These are phyloP conservation scores for Idris sp. DNA, from an alignment of 1,140 invertebrate species.

Conservation along the genomic window DNA sequence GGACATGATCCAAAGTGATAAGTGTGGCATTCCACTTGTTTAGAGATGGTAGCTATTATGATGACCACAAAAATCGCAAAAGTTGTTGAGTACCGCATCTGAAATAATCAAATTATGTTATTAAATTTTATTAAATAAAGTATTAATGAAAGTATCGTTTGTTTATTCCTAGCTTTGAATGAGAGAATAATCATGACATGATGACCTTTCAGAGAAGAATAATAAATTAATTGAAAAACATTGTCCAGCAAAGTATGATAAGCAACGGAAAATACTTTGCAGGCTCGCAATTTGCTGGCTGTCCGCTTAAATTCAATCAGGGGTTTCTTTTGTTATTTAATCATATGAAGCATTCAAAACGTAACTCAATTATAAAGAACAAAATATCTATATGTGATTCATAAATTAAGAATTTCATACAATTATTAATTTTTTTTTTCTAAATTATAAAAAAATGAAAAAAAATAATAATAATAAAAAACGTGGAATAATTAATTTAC, in stretches of 20 bases:
- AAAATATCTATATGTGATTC: too few species aligned
- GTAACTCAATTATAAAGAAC: slow-evolving; percentile 48
- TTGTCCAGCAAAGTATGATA: slow-evolving; percentile 18
- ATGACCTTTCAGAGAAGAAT: slow-evolving; percentile 5
- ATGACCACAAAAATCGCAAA: slow-evolving; percentile 58
- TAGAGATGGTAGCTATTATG: slow-evolving; percentile 53
- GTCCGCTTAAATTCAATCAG: slow-evolving; percentile 43
- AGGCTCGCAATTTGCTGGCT: slow-evolving; percentile 17
- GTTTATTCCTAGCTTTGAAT: too few species aligned
- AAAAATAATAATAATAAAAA: too few species aligned
- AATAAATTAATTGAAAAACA: slow-evolving; percentile 16
- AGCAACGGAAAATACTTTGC: slow-evolving; percentile 10
- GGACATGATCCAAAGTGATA: slow-evolving; percentile 88
- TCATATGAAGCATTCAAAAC: slow-evolving; percentile 28
- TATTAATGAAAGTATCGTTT: too few species aligned
- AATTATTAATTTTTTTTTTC: too few species aligned
- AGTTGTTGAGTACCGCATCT: slow-evolving; percentile 66
- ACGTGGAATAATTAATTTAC: too few species aligned
- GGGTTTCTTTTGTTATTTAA: slow-evolving; percentile 54
- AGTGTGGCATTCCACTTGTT: too few species aligned
- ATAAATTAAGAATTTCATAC: too few species aligned
- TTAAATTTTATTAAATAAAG: too few species aligned
- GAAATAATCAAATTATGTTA: slow-evolving; percentile 24
- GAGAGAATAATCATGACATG: slow-evolving; percentile 16
- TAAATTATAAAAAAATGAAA: too few species aligned